phyloP scores from a whole-genome alignment of 2,113 vertebrate genomes.

The Chauna torquata region DNA sequence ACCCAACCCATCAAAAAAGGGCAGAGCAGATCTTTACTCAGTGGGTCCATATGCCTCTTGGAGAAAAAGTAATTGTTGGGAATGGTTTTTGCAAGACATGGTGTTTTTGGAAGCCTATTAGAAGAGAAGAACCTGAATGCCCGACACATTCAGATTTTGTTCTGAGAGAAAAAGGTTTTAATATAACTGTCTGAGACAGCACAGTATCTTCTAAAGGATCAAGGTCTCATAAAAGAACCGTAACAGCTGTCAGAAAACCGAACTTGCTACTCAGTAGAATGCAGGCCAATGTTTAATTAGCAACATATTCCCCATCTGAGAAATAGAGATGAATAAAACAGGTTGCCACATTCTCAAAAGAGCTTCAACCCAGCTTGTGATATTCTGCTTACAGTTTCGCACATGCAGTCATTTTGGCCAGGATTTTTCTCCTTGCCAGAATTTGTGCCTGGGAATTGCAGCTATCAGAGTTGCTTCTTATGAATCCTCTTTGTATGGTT shows the following conservation, averaged over 20 bases:
- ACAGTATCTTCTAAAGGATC: slow-evolving; percentile 53
- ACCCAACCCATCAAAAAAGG: neutral
- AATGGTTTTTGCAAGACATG: neutral
- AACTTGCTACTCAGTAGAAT: slow-evolving; percentile 30
- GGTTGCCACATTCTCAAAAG: slow-evolving; percentile 29
- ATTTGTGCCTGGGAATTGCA: neutral
- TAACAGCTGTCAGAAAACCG: slow-evolving; percentile 67
- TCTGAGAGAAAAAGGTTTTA: slow-evolving; percentile 33
- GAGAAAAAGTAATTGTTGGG: neutral
- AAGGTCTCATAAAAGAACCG: slow-evolving; percentile 62
- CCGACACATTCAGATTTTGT: neutral
- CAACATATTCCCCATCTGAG: slow-evolving; percentile 35
- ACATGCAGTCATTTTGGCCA: neutral
- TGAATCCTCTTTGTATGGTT: neutral
- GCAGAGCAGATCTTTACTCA: neutral
- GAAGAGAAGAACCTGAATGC: neutral
- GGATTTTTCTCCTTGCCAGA: neutral
- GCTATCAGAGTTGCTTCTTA: neutral
- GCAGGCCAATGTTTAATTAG: slow-evolving; percentile 67
- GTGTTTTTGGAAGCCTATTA: neutral
- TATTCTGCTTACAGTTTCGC: neutral
- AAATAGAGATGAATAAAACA: slow-evolving; percentile 43
- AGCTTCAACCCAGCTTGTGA: slow-evolving; percentile 22
- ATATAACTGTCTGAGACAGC: slow-evolving; percentile 42
- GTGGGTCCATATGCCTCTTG: neutral